These are phyloP conservation scores for Phenacoccus solenopsis DNA, from an alignment of 1,140 invertebrate genomes.

Conservation along the genomic window DNA sequence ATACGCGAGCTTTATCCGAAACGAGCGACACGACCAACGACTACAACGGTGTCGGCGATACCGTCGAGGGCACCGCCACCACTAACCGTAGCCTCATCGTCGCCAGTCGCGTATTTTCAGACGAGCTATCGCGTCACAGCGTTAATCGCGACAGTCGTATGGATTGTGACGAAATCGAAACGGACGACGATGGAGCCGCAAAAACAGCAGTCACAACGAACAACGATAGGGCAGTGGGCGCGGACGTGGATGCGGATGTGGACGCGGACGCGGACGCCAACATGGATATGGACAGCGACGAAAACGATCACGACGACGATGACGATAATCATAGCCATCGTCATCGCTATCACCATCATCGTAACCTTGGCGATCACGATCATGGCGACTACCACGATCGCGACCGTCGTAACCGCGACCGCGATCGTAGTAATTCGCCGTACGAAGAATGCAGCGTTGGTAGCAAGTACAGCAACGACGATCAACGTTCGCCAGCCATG, in stretches of 20 bases:
- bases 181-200: background rate
- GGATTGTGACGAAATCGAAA: background rate
- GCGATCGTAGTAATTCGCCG: constrained; percentile 34
- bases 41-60: too few species aligned
- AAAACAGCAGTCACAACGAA: too few species aligned
- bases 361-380: constrained; percentile 40
- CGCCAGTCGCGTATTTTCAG: too few species aligned
- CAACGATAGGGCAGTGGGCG: constrained; percentile 33
- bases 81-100: background rate
- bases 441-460: constrained; percentile 49
- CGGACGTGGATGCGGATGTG: constrained; percentile 35
- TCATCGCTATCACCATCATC: too few species aligned
- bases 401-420: constrained; percentile 42
- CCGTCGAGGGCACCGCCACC: too few species aligned
- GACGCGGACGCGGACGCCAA: background rate
- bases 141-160: background rate
- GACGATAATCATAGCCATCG: too few species aligned
- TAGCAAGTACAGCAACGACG: constrained; percentile 51
- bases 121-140: too few species aligned
- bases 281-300: constrained; percentile 30
- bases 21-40: constrained; percentile 19
- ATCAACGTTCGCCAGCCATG: constrained; percentile 29
- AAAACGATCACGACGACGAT: constrained; percentile 37
- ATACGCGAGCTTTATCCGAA: constrained; percentile 20
- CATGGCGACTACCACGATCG: constrained; percentile 35